Conservation (phyloP, 1,140 invertebrate genomes). For the Chironomus tepperi region DNA sequence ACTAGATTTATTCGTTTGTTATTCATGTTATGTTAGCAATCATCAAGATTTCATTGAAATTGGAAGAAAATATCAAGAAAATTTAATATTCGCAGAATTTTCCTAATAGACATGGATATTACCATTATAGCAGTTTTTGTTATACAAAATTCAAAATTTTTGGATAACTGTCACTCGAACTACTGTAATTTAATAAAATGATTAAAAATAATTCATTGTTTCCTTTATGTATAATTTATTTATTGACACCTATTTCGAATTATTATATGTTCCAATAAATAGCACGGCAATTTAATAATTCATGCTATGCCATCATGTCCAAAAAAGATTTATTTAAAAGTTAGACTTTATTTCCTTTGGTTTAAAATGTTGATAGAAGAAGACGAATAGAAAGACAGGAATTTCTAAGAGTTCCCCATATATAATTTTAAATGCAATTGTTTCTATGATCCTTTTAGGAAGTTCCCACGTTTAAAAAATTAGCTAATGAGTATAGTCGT, state of each 20-base stretch:
- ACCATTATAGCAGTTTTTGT: too few species aligned
- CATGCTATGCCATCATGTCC: background rate
- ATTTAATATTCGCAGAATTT: too few species aligned
- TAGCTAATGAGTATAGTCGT: background rate
- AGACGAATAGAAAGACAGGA: background rate
- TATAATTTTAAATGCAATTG: background rate
- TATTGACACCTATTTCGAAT: background rate
- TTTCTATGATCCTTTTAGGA: background rate
- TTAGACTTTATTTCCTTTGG: background rate
- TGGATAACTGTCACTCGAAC: too few species aligned
- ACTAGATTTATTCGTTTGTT: too few species aligned
- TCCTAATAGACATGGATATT: too few species aligned
- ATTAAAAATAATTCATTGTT: too few species aligned
- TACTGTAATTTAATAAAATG: too few species aligned
- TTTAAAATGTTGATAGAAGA: background rate
- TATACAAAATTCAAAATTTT: too few species aligned
- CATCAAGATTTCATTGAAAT: too few species aligned
- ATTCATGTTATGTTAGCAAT: too few species aligned
- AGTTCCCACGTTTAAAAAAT: background rate
- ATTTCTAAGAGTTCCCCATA: background rate
- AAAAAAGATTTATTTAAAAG: background rate
- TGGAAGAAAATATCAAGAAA: too few species aligned
- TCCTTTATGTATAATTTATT: background rate
- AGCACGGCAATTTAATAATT: background rate
- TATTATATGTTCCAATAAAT: background rate